A percentile compares a stretch with the other conserved stretches of the same genome.
Evolutionary conservation across 1,140 invertebrate species (phyloP).

Genomic region (Wiebesia pumilae): DNA sequence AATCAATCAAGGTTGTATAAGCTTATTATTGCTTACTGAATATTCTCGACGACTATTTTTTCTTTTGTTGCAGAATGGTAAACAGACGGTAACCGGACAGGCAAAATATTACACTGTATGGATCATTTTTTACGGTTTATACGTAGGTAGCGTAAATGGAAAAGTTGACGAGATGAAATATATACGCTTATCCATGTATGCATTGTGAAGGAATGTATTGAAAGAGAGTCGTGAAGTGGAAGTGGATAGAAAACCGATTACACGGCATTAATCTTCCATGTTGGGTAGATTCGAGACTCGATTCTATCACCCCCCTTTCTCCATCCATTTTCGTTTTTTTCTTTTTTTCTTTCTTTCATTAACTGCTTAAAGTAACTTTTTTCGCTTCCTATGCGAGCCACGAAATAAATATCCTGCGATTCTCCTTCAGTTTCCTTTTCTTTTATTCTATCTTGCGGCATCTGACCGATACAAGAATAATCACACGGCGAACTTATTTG

Average conservation of each 20-base stretch:
- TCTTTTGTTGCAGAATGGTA: not conserved
- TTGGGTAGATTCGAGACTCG: not conserved
- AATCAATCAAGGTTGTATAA: not conserved
- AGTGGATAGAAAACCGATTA: slow-evolving; percentile 52
- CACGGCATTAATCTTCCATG: slow-evolving; percentile 54
- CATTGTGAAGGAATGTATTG: not conserved
- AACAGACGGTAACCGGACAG: not conserved
- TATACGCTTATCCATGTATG: not conserved
- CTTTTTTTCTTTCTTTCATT: not conserved
- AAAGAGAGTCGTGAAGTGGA: slow-evolving; percentile 21
- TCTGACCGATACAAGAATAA: slow-evolving; percentile 16
- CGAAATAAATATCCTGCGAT: not conserved
- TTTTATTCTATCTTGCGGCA: not conserved
- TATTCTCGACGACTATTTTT: too few species aligned
- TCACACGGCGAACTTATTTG: not conserved
- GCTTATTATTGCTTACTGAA: too few species aligned
- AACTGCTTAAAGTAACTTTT: not conserved
- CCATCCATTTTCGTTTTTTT: not conserved
- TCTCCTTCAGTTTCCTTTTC: not conserved
- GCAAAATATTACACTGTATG: not conserved
- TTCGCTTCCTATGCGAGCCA: not conserved
- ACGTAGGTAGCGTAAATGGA: not conserved
- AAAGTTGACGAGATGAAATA: not conserved
- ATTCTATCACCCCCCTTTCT: not conserved
- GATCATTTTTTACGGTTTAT: not conserved